Conservation (phyloP, 1,140 invertebrate species). For the Lasaia peninsularis region DNA sequence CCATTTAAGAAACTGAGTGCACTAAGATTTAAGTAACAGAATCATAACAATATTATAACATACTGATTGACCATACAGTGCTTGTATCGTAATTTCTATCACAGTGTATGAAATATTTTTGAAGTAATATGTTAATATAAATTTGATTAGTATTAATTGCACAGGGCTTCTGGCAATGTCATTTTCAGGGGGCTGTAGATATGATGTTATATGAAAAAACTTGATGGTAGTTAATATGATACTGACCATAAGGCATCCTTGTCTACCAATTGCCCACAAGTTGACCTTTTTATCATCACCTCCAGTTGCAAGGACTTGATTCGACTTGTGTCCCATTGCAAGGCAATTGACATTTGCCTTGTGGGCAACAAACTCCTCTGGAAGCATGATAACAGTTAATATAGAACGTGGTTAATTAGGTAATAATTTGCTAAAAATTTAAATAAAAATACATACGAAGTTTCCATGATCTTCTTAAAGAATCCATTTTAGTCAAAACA, state of each 20-base stretch:
- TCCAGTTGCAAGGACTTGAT: conserved; percentile 93
- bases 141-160: too few species aligned
- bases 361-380: conserved; percentile 95
- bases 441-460: conserved; percentile 56
- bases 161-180: too few species aligned
- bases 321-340: conserved; percentile 91
- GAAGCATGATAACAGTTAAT: conserved; percentile 31
- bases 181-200: too few species aligned
- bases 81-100: too few species aligned
- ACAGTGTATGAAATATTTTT: too few species aligned
- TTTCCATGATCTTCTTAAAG: conserved; percentile 71
- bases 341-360: conserved; percentile 93
- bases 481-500: conserved; percentile 55
- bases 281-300: conserved; percentile 99
- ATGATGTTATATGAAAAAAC: too few species aligned
- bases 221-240: conserved; percentile 1
- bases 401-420: not conserved
- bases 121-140: too few species aligned
- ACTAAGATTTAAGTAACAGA: too few species aligned
- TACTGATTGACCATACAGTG: too few species aligned
- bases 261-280: conserved; percentile 96
- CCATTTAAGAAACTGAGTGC: too few species aligned
- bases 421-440: not conserved
- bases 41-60: too few species aligned
- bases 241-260: conserved; percentile 95